These are phyloP conservation scores for Cephus nigrinus DNA, from an alignment of 2,888 invertebrate species.

Conservation along the genomic window DNA sequence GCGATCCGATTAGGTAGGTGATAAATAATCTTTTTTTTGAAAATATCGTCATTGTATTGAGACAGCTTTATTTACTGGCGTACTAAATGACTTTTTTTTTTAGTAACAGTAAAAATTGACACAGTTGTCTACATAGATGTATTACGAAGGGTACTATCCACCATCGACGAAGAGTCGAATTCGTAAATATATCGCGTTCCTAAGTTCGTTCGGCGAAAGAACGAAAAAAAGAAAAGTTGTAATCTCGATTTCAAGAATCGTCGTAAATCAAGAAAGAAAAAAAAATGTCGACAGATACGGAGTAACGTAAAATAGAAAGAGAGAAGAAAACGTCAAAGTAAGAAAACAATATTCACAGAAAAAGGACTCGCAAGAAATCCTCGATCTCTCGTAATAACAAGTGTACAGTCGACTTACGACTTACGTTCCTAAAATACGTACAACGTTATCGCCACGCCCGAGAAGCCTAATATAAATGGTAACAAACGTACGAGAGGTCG, in stretches of 20 bases:
- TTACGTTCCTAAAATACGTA: slow-evolving; percentile 1
- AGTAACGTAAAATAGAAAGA: not conserved
- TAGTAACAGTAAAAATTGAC: slow-evolving; percentile 23
- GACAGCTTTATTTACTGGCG: slow-evolving; percentile 55
- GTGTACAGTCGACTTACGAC: not conserved
- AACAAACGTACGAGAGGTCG: not conserved
- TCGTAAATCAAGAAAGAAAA: not conserved
- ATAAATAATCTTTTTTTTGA: slow-evolving; percentile 8
- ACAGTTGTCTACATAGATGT: slow-evolving; percentile 13
- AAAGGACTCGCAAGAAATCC: not conserved
- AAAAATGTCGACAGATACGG: not conserved
- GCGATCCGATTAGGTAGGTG: not conserved
- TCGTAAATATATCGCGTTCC: not conserved
- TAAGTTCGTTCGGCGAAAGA: not conserved
- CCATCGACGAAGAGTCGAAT: not conserved
- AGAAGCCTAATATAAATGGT: not conserved
- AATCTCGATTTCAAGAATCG: slow-evolving; percentile 9
- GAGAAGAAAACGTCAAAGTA: not conserved
- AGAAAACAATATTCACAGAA: not conserved
- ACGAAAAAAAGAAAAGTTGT: not conserved
- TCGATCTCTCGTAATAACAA: not conserved
- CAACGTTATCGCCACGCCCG: slow-evolving; percentile 24
- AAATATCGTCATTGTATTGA: not conserved
- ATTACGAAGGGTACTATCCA: not conserved
- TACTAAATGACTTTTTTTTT: slow-evolving; percentile 33